These are phyloP conservation scores for Dipodomys ordii DNA, from an alignment of 2,113 vertebrate species.

Conservation along the genomic window DNA sequence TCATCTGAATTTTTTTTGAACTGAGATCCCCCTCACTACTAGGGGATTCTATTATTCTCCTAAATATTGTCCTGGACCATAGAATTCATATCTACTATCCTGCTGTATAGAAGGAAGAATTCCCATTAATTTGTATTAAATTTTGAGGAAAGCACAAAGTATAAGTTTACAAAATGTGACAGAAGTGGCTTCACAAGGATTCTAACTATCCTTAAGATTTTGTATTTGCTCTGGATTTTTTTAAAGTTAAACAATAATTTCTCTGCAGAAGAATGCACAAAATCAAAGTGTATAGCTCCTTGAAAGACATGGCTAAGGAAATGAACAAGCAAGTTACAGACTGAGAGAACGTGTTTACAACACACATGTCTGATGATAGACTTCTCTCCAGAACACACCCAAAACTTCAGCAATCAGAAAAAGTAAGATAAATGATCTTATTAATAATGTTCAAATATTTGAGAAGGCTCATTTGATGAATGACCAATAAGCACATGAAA, in stretches of 20 bases:
- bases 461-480: no score
- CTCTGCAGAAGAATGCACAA: background rate
- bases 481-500: no score
- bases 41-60: background rate
- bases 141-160: constrained; percentile 60
- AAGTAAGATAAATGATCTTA: no score
- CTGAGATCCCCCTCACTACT: constrained; percentile 29
- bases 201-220: constrained; percentile 46
- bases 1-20: constrained; percentile 61
- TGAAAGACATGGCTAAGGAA: no score
- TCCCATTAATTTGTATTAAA: constrained; percentile 34
- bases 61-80: background rate
- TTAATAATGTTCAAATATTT: no score
- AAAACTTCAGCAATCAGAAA: no score
- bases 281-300: background rate
- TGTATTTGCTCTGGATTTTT: constrained; percentile 35
- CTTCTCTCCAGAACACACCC: no score
- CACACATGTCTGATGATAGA: no score
- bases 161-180: constrained; percentile 59
- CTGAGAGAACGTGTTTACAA: no score
- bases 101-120: constrained; percentile 24
- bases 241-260: constrained; percentile 21
- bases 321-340: no score
- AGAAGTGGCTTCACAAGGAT: constrained; percentile 11
- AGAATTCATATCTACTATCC: no score